Base-by-base conservation (phyloP, 2,113 vertebrate genomes). In the Australoheros scitulus region DNA sequence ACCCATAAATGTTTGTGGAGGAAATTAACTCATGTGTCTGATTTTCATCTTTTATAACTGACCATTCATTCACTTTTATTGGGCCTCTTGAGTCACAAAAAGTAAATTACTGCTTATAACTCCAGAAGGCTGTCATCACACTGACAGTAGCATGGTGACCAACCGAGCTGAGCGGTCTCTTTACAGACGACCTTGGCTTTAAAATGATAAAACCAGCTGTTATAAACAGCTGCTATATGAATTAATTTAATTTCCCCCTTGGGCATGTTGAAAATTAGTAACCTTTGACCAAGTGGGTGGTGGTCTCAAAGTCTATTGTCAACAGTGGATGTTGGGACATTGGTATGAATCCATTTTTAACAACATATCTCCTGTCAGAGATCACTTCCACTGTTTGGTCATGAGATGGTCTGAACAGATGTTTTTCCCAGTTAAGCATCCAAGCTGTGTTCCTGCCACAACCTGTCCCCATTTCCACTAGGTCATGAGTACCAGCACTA, bases 371-470 rank as follows among this genome's bases (percentile, higher is more conserved):
- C 76, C 43, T 1, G 34, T 58, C 59, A 34, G 26, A 87, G 3
- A 87, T 89, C 22, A 92, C 82, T 94, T 92, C 93, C 91, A 90
- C 61, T 36, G 20, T 86, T 63, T 1, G 63, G 6, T 55, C 55
- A 52, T 78, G 11, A 77, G 88, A 94, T 92, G 59, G 2, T 61
- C 85, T 79, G 61, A 93, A 38, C 93, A 94, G 91, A 95, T 94
- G 94, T 88, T 74, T 17, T 85, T 90, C 22, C 43, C 22, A 58
- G 14, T 56, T 57, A 68, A 72, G 70, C 29, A 47, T 81, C 36
- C 85, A 79, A 36, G 58, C 36, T 57, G 76, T 22, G 74, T 89
- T 83, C 79, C 84, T 75, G 57, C 50, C 3, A 13, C 17, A 36
- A 24, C 65, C 55, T 20, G 2, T 77, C 3, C 13, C 32, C 1